Base-by-base conservation (phyloP, 1,140 invertebrate genomes). In the Littorina saxatilis region DNA sequence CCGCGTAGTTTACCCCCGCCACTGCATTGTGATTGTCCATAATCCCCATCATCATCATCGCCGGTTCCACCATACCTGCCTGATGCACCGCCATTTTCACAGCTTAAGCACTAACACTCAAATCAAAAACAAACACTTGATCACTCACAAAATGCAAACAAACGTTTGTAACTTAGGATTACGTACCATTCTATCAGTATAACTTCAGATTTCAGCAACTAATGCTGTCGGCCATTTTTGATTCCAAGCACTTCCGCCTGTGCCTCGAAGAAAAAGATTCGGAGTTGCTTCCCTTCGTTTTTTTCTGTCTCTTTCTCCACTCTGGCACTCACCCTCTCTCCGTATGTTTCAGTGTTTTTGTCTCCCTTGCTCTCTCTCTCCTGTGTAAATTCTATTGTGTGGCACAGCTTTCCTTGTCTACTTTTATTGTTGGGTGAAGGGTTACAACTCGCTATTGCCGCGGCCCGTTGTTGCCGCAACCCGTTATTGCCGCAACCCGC, bases 21-120 rank as follows among this genome's bases (percentile, higher is more conserved):
- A 78, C 76, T 20, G 76, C 58, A n/a, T 35, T 58, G 35, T 55
- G 52, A n/a, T 77, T 61, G 58, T 63, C 76, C 55, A 78, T 43
- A 32, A 63, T 78, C 13, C 76, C 58, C 76, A 78, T 78, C 76
- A 78, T 78, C 76, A 78, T 43, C 58, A 78, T 78, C 76, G 66
- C 66, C 43, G 76, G 76, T 58, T 78, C 76, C 55, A 78, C 43
- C 52, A 76, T 63, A 23, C 76, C 76, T 58, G 76, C 32, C 50
- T 78, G 76, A 63, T 78, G 76, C 15, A 78, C 76, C 35, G 76
- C 55, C 76, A 78, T 63, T 40, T 63, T 78, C 37, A 78, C 39
- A 17, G 39, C 70, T 17, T 27, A 40, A 4, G n/a, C 35, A 73
- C 37, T 11, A 40, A 39, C 23, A 40, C 39, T 17, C 23, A 13